Conservation (phyloP, 2,888 invertebrate genomes). For the Pimpla rufipes region DNA sequence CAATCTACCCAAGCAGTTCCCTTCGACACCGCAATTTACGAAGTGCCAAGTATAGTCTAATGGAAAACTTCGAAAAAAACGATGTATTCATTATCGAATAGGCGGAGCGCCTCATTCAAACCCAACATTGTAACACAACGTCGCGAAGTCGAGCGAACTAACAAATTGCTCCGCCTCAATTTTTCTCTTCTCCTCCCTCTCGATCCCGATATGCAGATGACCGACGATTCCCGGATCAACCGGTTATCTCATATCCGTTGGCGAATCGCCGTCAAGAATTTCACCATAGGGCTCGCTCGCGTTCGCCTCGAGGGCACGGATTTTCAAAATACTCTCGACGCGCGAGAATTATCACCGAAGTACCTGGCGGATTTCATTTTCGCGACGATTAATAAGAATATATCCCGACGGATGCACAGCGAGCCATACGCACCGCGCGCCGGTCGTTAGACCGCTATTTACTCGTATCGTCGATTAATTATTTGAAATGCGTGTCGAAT, state of each 20-base stretch:
- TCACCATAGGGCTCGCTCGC: constrained; percentile 23
- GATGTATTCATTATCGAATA: too few species aligned
- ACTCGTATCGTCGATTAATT: constrained; percentile 81
- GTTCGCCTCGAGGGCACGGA: constrained; percentile 41
- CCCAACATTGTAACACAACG: background rate
- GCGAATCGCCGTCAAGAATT: constrained; percentile 21
- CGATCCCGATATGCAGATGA: constrained; percentile 16
- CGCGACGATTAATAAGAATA: constrained; percentile 67
- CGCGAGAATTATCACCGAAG: constrained; percentile 59
- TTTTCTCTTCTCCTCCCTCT: constrained; percentile 1
- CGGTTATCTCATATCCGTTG: constrained; percentile 31
- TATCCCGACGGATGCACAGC: constrained; percentile 53
- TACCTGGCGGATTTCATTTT: constrained; percentile 67
- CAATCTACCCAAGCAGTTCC: too few species aligned
- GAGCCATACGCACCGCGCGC: constrained; percentile 46
- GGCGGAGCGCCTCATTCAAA: too few species aligned
- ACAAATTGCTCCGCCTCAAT: constrained; percentile 7
- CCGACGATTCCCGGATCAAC: constrained; percentile 28
- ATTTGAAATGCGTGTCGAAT: constrained; percentile 80
- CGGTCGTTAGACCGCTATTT: constrained; percentile 71
- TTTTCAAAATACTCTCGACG: constrained; percentile 30
- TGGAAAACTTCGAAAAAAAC: too few species aligned
- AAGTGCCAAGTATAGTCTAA: too few species aligned
- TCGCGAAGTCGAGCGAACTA: background rate
- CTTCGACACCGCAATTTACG: too few species aligned